These are phyloP conservation scores for Anagyrus pseudococci DNA, from an alignment of 2,888 invertebrate species.

Conservation along the genomic window DNA sequence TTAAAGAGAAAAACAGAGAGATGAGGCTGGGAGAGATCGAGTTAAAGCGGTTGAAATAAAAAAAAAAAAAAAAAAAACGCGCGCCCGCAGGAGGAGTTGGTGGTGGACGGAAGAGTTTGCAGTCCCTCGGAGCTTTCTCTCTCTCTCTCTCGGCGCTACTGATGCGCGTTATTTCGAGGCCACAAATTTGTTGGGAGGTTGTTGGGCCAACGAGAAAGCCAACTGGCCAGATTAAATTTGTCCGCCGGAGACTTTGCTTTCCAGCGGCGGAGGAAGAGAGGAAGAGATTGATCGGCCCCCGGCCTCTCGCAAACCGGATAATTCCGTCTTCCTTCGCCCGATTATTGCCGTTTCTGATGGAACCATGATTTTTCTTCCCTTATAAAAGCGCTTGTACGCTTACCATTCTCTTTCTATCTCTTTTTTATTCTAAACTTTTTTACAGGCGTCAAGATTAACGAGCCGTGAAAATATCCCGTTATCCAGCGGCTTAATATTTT, in stretches of 20 bases:
- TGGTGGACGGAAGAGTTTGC: conserved; percentile 9
- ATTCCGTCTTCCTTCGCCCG: no score
- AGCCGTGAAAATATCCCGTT: no score
- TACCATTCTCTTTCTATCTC: no score
- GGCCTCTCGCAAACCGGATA: no score
- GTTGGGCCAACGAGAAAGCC: neutral
- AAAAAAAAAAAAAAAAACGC: conserved; percentile 37
- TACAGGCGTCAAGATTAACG: no score
- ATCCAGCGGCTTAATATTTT: no score
- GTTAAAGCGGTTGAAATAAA: conserved; percentile 25
- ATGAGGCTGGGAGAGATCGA: conserved; percentile 21
- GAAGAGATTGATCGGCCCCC: neutral
- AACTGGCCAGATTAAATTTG: conserved; percentile 16
- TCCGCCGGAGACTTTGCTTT: conserved; percentile 4
- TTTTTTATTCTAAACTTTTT: no score
- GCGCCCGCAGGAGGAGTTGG: neutral
- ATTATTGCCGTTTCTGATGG: no score
- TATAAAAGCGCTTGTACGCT: no score
- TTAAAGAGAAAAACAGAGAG: conserved; percentile 2
- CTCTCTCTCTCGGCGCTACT: no score
- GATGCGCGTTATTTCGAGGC: conserved; percentile 11
- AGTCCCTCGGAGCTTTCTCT: neutral
- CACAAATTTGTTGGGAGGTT: conserved; percentile 6
- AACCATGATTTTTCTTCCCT: no score
- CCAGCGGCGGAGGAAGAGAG: neutral